These are phyloP conservation scores for Anthonomus grandis DNA, from an alignment of 1,140 invertebrate genomes.

Conservation along the genomic window DNA sequence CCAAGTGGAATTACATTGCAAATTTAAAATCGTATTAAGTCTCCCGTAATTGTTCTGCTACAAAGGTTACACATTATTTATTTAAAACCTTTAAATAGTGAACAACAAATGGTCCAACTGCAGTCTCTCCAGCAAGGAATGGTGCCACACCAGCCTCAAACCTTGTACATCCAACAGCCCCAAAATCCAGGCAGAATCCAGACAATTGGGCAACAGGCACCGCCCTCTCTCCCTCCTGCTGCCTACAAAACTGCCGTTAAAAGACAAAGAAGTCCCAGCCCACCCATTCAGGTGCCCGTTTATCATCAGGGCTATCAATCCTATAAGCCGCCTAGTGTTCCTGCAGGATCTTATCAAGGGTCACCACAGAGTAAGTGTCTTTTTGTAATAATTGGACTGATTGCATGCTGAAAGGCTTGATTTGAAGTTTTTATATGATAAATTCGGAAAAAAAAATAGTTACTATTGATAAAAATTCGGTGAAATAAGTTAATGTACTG, in stretches of 20 bases:
- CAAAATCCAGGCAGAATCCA: conserved; percentile 16
- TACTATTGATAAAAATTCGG: too few species aligned
- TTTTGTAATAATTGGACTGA: background rate
- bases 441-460: too few species aligned
- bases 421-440: too few species aligned
- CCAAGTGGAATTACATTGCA: too few species aligned
- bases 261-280: conserved; percentile 64
- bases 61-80: too few species aligned
- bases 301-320: conserved; percentile 53
- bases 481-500: too few species aligned
- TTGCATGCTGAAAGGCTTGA: too few species aligned
- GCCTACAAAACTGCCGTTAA: conserved; percentile 56
- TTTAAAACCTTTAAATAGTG: too few species aligned
- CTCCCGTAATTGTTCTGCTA: too few species aligned
- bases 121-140: conserved; percentile 58
- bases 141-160: conserved; percentile 51
- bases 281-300: conserved; percentile 53
- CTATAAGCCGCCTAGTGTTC: conserved; percentile 54
- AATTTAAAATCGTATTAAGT: too few species aligned
- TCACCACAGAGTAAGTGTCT: conserved; percentile 54
- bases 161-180: conserved; percentile 24
- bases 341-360: conserved; percentile 48
- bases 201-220: conserved; percentile 20
- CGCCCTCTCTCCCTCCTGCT: conserved; percentile 10
- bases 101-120: conserved; percentile 42